Base-by-base conservation (phyloP, 1,140 invertebrate species). In the Maconellicoccus hirsutus region DNA sequence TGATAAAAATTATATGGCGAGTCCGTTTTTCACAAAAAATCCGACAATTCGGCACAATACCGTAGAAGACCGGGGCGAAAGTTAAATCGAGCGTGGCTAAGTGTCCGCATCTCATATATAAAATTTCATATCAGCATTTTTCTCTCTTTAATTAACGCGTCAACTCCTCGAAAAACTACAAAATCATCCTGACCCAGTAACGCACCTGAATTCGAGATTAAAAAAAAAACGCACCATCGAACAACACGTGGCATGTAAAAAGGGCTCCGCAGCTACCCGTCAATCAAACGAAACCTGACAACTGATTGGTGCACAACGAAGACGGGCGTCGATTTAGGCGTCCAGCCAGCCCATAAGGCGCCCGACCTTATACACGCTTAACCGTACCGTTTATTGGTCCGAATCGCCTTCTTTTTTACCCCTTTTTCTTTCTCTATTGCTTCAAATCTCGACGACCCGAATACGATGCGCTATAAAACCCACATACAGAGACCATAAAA, bases 281-380 rank as follows among this genome's bases (percentile, higher is more conserved):
- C 61, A 66, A 66, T 66, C 61, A 66, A 66, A 66, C 25, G 25
- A 66, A 22, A 23, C 8, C 61, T 66, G 61, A 66, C 61, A 66
- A 66, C 19, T 66, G 61, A 59, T 33, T 61, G 52, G 26, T n/a
- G 39, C 22, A 29, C 25, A 10, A n/a, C 70, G 12, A 26, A 59
- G 52, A 52, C 42, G 42, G 42, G 42, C 42, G 42, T 52, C 42
- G 42, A 42, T 71, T 69, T 63, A 72, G 61, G 69, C 42, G 26
- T 69, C 52, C 71, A 59, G 59, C 59, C 71, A 25, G 39, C 38
- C 70, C 25, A 29, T 42, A 26, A 19, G 19, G 23, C 69, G 59
- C 63, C 29, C 74, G 73, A 33, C 72, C 27, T 59, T 69, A 63
- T 22, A 71, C 70, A 27, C 73, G 71, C 33, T 70, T 59, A 71